Conservation (phyloP, 1,140 invertebrate species). For the Piezodorus guildinii region DNA sequence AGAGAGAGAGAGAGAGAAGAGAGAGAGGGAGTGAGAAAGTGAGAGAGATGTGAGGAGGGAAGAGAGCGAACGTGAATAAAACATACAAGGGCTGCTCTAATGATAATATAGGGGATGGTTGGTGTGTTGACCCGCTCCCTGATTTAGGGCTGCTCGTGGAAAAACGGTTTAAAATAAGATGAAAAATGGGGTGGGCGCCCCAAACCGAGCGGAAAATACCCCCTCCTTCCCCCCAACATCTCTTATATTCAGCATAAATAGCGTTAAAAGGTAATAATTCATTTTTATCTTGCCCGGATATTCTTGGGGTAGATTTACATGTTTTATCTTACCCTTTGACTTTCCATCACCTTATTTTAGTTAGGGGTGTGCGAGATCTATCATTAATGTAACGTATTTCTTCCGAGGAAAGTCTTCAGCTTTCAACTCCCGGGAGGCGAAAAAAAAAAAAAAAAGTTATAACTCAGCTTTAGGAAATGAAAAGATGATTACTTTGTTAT, state of each 20-base stretch:
- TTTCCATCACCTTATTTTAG: background rate
- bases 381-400: too few species aligned
- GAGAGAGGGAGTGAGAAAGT: background rate
- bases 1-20: too few species aligned
- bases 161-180: constrained; percentile 1
- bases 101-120: constrained; percentile 3
- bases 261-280: constrained; percentile 9
- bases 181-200: background rate
- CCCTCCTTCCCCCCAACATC: background rate
- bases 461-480: too few species aligned
- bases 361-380: too few species aligned
- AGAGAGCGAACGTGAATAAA: background rate
- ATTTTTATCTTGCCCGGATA: background rate
- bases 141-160: constrained; percentile 5
- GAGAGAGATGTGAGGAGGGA: background rate
- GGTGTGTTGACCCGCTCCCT: background rate
- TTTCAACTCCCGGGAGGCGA: too few species aligned
- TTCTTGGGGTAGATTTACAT: background rate
- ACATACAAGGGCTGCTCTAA: constrained; percentile 2
- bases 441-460: too few species aligned
- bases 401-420: too few species aligned
- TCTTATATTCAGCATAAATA: constrained; percentile 6
- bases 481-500: too few species aligned
- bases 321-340: background rate
- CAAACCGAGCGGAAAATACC: constrained; percentile 6